Conservation (phyloP, 2,888 invertebrate genomes). For the Tinea trinotella region DNA sequence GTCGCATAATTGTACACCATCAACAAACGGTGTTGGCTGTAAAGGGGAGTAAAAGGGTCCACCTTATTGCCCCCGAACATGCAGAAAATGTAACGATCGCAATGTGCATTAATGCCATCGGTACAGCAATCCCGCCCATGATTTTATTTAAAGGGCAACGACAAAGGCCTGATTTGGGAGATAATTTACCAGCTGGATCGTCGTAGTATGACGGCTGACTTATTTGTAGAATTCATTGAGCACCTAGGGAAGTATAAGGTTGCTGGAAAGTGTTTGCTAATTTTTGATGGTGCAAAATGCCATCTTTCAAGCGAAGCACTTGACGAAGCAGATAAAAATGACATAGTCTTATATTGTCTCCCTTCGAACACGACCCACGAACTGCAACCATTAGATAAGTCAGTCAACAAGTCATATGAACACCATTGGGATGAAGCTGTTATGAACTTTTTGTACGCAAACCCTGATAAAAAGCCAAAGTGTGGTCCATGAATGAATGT, state of each 20-base stretch:
- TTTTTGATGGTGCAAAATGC: constrained; percentile 26
- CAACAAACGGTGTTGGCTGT: constrained; percentile 24
- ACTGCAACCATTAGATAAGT: constrained; percentile 23
- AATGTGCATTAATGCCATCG: constrained; percentile 23
- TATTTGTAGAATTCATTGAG: constrained; percentile 25
- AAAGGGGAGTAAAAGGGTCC: constrained; percentile 26
- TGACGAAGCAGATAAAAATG: constrained; percentile 17
- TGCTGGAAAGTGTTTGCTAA: constrained; percentile 24
- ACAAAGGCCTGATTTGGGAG: constrained; percentile 21
- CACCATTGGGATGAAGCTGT: constrained; percentile 24
- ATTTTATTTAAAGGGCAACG: constrained; percentile 24
- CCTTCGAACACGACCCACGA: constrained; percentile 24
- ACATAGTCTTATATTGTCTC: constrained; percentile 17
- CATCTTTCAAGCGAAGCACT: background rate
- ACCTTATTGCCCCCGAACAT: constrained; percentile 25
- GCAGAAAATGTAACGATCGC: constrained; percentile 28
- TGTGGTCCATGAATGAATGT: too few relatives aligned
- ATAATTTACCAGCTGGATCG: constrained; percentile 24
- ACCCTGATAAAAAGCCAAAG: too few relatives aligned
- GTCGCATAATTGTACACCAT: constrained; percentile 23
- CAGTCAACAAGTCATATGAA: constrained; percentile 23
- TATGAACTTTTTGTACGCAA: constrained; percentile 15
- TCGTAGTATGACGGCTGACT: constrained; percentile 24
- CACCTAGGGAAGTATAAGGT: constrained; percentile 24
- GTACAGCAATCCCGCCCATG: constrained; percentile 25